Percentiles rank a stretch among this genome's conserved stretches.
Evolutionary conservation across 2,113 vertebrate genomes (phyloP).

Genomic region (Anarrhichthys ocellatus): DNA sequence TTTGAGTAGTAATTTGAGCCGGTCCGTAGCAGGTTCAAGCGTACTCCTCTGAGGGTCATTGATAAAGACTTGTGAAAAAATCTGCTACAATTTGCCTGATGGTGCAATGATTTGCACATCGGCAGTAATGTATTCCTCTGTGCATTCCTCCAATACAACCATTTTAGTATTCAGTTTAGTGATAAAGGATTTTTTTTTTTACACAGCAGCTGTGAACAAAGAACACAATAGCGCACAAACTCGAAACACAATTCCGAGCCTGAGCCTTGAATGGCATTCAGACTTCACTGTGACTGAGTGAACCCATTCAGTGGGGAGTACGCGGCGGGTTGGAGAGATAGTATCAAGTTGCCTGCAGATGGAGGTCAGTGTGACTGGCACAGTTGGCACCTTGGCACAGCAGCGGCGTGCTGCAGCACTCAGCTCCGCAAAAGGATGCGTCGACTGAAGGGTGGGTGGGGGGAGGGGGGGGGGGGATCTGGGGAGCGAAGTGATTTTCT

Average conservation of each 20-base stretch:
- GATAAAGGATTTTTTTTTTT: conserved; percentile 76
- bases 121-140: conserved; percentile 77
- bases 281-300: conserved; percentile 76
- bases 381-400: conserved; percentile 81
- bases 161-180: conserved; percentile 75
- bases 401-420: conserved; percentile 61
- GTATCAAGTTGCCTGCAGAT: conserved; percentile 81
- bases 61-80: conserved; percentile 72
- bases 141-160: conserved; percentile 77
- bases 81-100: conserved; percentile 71
- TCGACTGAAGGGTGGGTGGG: conserved; percentile 54
- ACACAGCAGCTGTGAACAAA: conserved; percentile 82
- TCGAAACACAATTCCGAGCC: conserved; percentile 80
- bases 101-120: conserved; percentile 74
- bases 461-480: not conserved
- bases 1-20: conserved; percentile 71
- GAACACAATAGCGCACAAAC: conserved; percentile 78
- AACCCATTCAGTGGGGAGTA: conserved; percentile 71
- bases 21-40: conserved; percentile 62
- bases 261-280: conserved; percentile 80
- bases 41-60: conserved; percentile 73
- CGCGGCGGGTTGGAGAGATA: conserved; percentile 73
- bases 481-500: conserved; percentile 74
- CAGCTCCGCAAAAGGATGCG: conserved; percentile 71
- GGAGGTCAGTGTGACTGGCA: conserved; percentile 82